Evolutionary conservation across 2,113 vertebrate genomes (phyloP).

Genomic region (Calidris pugnax): DNA sequence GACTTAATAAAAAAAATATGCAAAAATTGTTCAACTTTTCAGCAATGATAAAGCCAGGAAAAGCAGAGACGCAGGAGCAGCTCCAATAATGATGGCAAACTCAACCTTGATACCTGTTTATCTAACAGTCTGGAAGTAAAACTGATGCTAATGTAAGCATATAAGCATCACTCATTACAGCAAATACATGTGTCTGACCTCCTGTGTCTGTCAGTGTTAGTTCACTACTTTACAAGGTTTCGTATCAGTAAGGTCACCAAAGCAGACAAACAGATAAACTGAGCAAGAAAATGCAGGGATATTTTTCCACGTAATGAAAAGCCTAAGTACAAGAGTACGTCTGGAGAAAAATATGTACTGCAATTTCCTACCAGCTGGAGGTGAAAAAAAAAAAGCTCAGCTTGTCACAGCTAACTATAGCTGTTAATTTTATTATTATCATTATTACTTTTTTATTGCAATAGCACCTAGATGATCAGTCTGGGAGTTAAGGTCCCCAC

Average conservation of each 20-base stretch:
- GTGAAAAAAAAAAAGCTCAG: constrained; percentile 8
- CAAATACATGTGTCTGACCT: neutral
- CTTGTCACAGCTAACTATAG: constrained; percentile 64
- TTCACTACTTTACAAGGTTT: neutral
- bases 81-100: neutral
- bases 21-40: neutral
- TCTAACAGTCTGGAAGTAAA: neutral
- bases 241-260: neutral
- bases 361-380: constrained; percentile 69
- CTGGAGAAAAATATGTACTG: constrained; percentile 64
- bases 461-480: neutral
- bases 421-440: constrained; percentile 68
- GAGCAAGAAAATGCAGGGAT: neutral
- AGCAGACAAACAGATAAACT: constrained; percentile 27
- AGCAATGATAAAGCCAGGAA: neutral
- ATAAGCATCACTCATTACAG: neutral
- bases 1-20: neutral
- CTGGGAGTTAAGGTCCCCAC: neutral
- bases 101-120: constrained; percentile 11
- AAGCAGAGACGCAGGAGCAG: neutral
- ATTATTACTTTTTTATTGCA: constrained; percentile 15
- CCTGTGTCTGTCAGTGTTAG: neutral
- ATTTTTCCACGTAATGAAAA: neutral
- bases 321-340: constrained; percentile 33
- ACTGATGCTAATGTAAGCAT: neutral